Conservation (phyloP, 2,888 invertebrate species). For the Cyclophora albipunctata region DNA sequence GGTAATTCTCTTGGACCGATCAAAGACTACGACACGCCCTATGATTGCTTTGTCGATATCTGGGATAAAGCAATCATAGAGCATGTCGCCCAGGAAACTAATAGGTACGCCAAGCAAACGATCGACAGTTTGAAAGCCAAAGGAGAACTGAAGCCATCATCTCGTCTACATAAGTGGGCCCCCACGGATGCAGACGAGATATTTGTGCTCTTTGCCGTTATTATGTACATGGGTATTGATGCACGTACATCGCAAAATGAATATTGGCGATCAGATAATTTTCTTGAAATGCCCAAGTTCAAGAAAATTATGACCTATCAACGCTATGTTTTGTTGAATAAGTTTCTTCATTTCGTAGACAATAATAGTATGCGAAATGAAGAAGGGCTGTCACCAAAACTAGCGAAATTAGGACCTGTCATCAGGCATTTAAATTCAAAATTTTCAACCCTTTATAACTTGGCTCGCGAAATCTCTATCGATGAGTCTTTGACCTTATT, state of each 20-base stretch:
- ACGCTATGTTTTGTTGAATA: slow-evolving; percentile 14
- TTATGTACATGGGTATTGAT: slow-evolving; percentile 19
- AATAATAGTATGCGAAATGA: slow-evolving; percentile 1
- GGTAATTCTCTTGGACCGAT: slow-evolving; percentile 13
- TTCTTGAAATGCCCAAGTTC: slow-evolving; percentile 13
- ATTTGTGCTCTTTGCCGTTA: slow-evolving; percentile 13
- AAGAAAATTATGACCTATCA: slow-evolving; percentile 11
- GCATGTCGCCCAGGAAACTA: slow-evolving; percentile 18
- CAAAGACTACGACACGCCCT: slow-evolving; percentile 12
- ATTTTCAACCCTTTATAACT: slow-evolving; percentile 1
- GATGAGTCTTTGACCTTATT: slow-evolving; percentile 22
- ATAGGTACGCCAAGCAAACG: slow-evolving; percentile 19
- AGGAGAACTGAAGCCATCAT: not conserved
- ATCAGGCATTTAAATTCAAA: slow-evolving; percentile 6
- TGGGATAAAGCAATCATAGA: slow-evolving; percentile 17
- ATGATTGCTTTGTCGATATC: slow-evolving; percentile 18
- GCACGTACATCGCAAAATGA: slow-evolving; percentile 7
- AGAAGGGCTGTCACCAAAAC: slow-evolving; percentile 9
- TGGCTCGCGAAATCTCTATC: slow-evolving; percentile 9
- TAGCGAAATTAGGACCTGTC: slow-evolving; percentile 6
- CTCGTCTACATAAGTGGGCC: slow-evolving; percentile 11
- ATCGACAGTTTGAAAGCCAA: slow-evolving; percentile 6
- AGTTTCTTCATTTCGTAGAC: slow-evolving; percentile 11
- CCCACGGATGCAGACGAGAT: slow-evolving; percentile 4
- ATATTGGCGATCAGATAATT: slow-evolving; percentile 10